Evolutionary conservation across 1,140 invertebrate genomes (phyloP), one percentile per base, ranked within the genome.

Genomic region (Trichomalopsis sarcophagae): DNA sequence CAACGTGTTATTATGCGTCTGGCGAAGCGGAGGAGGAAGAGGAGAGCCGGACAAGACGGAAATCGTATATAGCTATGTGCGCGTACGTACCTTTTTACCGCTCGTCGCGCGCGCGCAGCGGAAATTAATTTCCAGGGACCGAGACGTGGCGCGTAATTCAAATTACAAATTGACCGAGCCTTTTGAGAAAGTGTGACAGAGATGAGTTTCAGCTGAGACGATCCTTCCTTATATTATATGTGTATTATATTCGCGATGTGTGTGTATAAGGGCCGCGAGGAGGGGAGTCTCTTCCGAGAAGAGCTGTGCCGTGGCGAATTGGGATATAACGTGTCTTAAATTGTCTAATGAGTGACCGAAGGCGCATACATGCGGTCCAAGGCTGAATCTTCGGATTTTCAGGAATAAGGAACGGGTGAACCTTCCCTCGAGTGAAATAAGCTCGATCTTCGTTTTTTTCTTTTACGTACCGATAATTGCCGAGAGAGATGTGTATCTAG

Each of bases 241-340:
- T 87, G 80, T 87, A 87, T 27, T 69, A 27, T 69, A 69, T 23
- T n/a, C 66, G 66, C 66, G 66, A 71, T 33, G 17, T 62, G 17
- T n/a, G 17, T 7, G 17, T 21, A 17, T n/a, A 89, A 91, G 89
- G 89, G 88, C 79, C 85, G 33, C 33, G 73, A 23, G 78, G 85
- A n/a, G 83, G 86, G 87, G 73, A 81, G 79, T 86, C 81, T 86
- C 81, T 92, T 92, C 90, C 89, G 71, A 89, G 91, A 92, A 92
- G 84, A 87, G 89, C 87, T 88, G 89, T 87, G 89, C 14, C 91
- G 90, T 89, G 88, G 87, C 81, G 89, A 91, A 93, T 91, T 91
- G 89, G 91, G 90, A 90, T 92, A 92, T 93, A 92, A 92, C 92
- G 91, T 92, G 91, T 92, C 89, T 90, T 90, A 92, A 92, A 93